Base-by-base conservation (phyloP, 2,113 vertebrate genomes). In the Microcebus jonahi region DNA sequence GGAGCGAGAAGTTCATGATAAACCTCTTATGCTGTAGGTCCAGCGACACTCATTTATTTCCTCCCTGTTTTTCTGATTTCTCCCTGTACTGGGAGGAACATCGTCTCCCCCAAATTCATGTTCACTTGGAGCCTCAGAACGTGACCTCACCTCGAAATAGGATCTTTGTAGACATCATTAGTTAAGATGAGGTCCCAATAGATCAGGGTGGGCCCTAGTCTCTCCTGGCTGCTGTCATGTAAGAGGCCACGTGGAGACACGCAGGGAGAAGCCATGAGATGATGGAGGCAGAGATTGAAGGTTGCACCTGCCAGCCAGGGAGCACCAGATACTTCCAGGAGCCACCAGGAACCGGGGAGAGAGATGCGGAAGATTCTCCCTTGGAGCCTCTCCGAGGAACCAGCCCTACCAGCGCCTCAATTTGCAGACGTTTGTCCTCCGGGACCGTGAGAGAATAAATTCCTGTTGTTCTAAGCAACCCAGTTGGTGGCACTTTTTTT, bases 221-320 rank as follows among this genome's bases (percentile, higher is more conserved):
- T 50, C 6, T 50, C 6, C 2, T 17, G 29, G 3, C 36, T 31
- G 0, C n/a, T 39, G 31, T 65, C 27, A 45, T 34, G 2, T 50
- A 23, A 73, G 70, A 27, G 42, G 3, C 39, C 17, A 0, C 0
- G 2, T 14, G 6, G 27, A 65, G 75, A 65, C 61, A n/a, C 14
- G 29, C 20, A 29, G 39, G 63, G 73, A 31, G 39, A 34, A 39
- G 6, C 29, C 31, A 7, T 2, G 13, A 27, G 59, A 57, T 5
- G n/a, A 12, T 2, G 4, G 17, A 55, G 61, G 65, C 29, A 36
- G 39, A 45, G 82, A 27, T 18, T 13, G 27, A 29, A 67, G 8
- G 0, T 0, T 17, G 17, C 7, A 1, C 11, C 29, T 6, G 12
- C 17, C 31, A 50, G 53, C n/a, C 25, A 8, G 8, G n/a, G 53